Evolutionary conservation across 2,797 vertebrate genomes (phyloP).

Genomic region (Lophius americanus): DNA sequence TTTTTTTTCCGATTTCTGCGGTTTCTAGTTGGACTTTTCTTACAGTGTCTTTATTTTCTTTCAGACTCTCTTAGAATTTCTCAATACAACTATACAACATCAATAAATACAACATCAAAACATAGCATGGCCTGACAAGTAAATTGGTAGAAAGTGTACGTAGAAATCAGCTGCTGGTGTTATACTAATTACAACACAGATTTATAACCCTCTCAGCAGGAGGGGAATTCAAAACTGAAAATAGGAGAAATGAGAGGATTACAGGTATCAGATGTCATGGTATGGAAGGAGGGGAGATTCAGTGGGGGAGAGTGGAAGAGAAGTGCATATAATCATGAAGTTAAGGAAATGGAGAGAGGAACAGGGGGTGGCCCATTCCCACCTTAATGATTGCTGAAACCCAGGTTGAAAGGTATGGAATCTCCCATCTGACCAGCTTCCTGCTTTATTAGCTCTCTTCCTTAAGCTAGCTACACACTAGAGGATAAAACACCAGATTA

Average conservation of each 20-base stretch:
- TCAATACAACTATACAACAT: constrained; percentile 37
- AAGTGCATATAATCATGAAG: constrained; percentile 47
- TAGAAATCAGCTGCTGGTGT: constrained; percentile 45
- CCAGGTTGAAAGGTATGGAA: constrained; percentile 54
- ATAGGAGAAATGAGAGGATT: constrained; percentile 31
- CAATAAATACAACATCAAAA: no score
- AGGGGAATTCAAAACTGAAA: constrained; percentile 18
- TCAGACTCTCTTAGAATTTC: constrained; percentile 32
- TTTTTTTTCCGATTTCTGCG: constrained; percentile 21
- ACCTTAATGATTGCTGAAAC: constrained; percentile 70
- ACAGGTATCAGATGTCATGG: constrained; percentile 26
- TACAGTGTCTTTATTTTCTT: constrained; percentile 43
- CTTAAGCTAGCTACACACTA: constrained; percentile 13
- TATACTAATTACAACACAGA: constrained; percentile 51
- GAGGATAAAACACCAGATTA: no score
- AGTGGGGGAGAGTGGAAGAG: constrained; percentile 13
- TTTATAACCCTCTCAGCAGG: constrained; percentile 25
- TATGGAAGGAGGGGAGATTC: background rate
- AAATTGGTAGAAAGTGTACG: constrained; percentile 41
- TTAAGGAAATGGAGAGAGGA: constrained; percentile 32
- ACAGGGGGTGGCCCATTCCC: constrained; percentile 37
- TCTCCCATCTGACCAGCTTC: constrained; percentile 63
- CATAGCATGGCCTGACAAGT: constrained; percentile 40
- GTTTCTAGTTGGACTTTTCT: constrained; percentile 50
- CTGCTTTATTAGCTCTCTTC: constrained; percentile 70